A percentile compares a stretch with the other conserved stretches of the same genome.
Conservation (phyloP, 2,113 vertebrate genomes). For the Cochlearius cochlearius region DNA sequence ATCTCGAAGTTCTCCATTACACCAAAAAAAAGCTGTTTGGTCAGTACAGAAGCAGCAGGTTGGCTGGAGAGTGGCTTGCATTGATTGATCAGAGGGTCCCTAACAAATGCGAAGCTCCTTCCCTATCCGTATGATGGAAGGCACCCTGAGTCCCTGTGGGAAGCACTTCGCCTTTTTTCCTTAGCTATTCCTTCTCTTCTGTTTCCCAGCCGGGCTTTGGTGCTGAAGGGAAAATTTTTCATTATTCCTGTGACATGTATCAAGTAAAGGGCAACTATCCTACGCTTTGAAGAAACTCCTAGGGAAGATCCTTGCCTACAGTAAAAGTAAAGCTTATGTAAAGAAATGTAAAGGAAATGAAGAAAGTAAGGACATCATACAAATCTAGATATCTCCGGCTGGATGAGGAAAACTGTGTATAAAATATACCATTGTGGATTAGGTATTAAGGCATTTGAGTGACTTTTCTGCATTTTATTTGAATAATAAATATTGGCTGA, state of each 20-base stretch:
- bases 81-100: background rate
- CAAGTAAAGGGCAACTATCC: background rate
- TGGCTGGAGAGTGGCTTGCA: background rate
- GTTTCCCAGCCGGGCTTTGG: background rate
- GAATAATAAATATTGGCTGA: background rate
- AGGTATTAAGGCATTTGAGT: background rate
- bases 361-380: background rate
- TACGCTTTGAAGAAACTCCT: background rate
- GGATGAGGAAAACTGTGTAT: background rate
- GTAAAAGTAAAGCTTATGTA: background rate
- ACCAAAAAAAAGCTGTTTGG: background rate
- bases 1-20: background rate
- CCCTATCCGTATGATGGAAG: background rate
- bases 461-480: background rate
- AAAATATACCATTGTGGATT: background rate
- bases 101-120: background rate
- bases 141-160: background rate
- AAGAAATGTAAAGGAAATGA: background rate
- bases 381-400: background rate
- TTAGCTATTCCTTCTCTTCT: background rate
- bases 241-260: background rate
- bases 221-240: background rate
- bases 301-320: background rate
- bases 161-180: background rate
- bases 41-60: background rate